Evolutionary conservation across 2,888 invertebrate species (phyloP).

Genomic region (Conops quadrifasciatus): DNA sequence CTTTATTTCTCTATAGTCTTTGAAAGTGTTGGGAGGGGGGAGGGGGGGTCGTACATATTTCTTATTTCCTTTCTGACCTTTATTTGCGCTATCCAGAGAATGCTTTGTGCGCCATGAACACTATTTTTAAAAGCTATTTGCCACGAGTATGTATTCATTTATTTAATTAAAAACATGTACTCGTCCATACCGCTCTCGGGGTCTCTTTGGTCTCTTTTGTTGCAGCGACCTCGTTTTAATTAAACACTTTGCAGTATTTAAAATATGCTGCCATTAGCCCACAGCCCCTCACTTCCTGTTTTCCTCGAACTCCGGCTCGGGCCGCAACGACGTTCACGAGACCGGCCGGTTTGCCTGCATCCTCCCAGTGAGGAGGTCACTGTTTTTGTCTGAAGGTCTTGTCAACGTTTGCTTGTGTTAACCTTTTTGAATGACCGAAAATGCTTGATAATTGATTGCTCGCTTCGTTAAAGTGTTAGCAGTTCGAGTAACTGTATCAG

Average conservation of each 20-base stretch:
- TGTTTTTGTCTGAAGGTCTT: background rate
- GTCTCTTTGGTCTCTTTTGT: background rate
- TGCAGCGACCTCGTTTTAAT: background rate
- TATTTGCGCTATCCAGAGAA: too few species aligned
- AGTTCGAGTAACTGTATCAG: background rate
- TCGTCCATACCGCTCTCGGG: background rate
- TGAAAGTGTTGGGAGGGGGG: too few species aligned
- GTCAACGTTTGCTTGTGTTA: conserved; percentile 30
- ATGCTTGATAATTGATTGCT: conserved; percentile 27
- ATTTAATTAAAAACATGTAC: conserved; percentile 10
- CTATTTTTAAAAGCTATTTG: too few species aligned
- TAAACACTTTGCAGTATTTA: background rate
- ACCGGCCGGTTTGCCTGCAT: too few species aligned
- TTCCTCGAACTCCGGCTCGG: too few species aligned
- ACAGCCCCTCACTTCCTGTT: background rate
- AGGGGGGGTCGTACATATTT: too few species aligned
- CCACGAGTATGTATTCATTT: background rate
- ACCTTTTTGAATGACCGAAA: conserved; percentile 22
- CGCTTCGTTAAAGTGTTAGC: background rate
- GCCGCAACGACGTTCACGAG: too few species aligned
- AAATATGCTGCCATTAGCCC: background rate
- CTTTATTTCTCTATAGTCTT: too few species aligned
- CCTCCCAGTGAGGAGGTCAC: background rate
- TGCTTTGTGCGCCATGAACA: too few species aligned
- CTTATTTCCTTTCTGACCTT: too few species aligned